Conservation (phyloP, 2,797 vertebrate species). For the Danio albolineatus region DNA sequence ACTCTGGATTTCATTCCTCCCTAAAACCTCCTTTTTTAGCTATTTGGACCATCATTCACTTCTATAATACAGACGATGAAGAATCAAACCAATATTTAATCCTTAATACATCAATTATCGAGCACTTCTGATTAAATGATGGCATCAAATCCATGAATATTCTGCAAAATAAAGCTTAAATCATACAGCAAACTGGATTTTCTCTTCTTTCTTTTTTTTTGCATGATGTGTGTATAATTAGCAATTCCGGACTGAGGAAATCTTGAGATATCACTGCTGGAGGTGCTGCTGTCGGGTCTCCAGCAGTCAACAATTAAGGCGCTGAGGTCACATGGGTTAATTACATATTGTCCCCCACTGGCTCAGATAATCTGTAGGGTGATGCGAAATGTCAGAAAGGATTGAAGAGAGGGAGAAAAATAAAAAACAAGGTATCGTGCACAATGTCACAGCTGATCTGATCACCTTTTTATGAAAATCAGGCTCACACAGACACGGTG, state of each 20-base stretch:
- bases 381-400: conserved; percentile 65
- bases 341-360: conserved; percentile 88
- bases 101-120: neutral
- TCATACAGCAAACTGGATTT: conserved; percentile 22
- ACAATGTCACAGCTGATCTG: conserved; percentile 63
- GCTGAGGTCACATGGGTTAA: conserved; percentile 87
- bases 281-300: conserved; percentile 75
- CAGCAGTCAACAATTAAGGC: conserved; percentile 85
- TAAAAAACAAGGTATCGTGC: conserved; percentile 51
- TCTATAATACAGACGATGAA: neutral
- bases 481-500: conserved; percentile 54
- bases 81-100: neutral
- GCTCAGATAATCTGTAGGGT: conserved; percentile 83
- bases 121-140: neutral
- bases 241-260: conserved; percentile 23
- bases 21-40: neutral
- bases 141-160: neutral
- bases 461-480: conserved; percentile 69
- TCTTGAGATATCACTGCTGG: conserved; percentile 76
- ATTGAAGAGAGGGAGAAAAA: conserved; percentile 35
- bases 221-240: conserved; percentile 50
- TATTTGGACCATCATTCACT: neutral
- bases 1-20: too few relatives aligned
- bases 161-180: conserved; percentile 20
- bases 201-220: neutral